These are phyloP conservation scores for Herminia tarsipennalis DNA, from an alignment of 2,888 invertebrate genomes.

Conservation along the genomic window DNA sequence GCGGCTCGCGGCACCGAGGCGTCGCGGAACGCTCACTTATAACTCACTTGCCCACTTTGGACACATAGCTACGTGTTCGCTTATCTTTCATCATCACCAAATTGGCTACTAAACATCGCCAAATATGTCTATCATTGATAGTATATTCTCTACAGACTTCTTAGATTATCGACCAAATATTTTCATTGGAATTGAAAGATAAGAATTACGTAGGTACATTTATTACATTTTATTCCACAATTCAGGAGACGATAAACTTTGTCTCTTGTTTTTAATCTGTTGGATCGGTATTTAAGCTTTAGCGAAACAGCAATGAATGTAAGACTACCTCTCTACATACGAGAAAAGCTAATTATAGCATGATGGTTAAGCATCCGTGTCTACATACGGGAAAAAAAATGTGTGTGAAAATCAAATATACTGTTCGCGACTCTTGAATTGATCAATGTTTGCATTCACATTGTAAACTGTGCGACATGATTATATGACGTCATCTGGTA, in stretches of 20 bases:
- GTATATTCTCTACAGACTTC: no score
- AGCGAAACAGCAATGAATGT: no score
- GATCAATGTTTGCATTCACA: conserved; percentile 45
- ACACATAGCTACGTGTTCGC: conserved; percentile 36
- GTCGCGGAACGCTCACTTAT: conserved; percentile 22
- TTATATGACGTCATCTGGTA: conserved; percentile 26
- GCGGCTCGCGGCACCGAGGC: conserved; percentile 46
- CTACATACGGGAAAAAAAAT: conserved; percentile 22
- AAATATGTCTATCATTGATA: no score
- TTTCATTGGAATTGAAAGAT: no score
- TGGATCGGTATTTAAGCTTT: no score
- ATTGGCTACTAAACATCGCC: conserved; percentile 20
- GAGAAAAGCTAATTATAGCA: background rate
- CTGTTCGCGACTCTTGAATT: conserved; percentile 37
- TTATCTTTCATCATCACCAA: conserved; percentile 37
- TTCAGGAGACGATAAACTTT: no score
- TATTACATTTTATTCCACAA: no score
- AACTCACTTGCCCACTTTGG: conserved; percentile 45
- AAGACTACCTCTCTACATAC: background rate
- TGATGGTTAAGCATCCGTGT: conserved; percentile 10
- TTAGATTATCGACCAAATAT: no score
- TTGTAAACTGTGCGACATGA: conserved; percentile 29
- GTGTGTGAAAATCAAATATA: conserved; percentile 53
- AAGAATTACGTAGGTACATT: no score
- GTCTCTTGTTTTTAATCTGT: no score